These are phyloP conservation scores for Oostethus manadensis DNA, from an alignment of 2,113 vertebrate genomes.

Conservation along the genomic window DNA sequence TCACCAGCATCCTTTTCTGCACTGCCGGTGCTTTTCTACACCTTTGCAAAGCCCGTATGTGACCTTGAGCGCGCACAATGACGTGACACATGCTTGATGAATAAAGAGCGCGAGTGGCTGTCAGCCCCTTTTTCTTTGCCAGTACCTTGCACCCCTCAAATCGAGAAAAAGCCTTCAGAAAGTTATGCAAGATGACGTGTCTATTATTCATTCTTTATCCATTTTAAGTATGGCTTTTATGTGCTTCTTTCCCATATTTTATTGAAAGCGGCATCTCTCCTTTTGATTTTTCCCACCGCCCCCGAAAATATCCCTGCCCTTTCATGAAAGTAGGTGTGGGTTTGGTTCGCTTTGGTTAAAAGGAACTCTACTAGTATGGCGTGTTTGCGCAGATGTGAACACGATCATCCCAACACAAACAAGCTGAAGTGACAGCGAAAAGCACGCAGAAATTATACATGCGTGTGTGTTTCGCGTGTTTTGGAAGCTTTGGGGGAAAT, in stretches of 20 bases:
- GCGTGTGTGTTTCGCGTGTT: no score
- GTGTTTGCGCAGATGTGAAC: background rate
- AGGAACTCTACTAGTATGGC: no score
- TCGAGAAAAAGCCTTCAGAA: background rate
- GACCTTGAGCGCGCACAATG: slow-evolving; percentile 6
- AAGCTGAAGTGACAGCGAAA: no score
- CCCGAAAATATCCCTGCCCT: background rate
- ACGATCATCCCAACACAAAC: no score
- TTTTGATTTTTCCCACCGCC: slow-evolving; percentile 2
- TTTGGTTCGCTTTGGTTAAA: background rate
- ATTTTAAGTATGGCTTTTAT: background rate
- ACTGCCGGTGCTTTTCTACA: slow-evolving; percentile 9
- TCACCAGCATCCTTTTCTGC: slow-evolving; percentile 5
- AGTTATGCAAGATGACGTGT: background rate
- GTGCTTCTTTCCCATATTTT: background rate
- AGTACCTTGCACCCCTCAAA: background rate
- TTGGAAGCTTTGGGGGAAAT: no score
- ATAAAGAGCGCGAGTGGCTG: background rate
- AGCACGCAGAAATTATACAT: no score
- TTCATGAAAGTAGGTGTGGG: slow-evolving; percentile 5
- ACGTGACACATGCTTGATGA: slow-evolving; percentile 9
- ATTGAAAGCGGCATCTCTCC: background rate
- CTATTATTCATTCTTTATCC: background rate
- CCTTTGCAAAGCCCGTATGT: slow-evolving; percentile 25
- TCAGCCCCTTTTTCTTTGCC: background rate